A percentile compares a stretch with the other conserved stretches of the same genome.
These are phyloP conservation scores for Conops quadrifasciatus DNA, from an alignment of 2,888 invertebrate genomes.

Conservation along the genomic window DNA sequence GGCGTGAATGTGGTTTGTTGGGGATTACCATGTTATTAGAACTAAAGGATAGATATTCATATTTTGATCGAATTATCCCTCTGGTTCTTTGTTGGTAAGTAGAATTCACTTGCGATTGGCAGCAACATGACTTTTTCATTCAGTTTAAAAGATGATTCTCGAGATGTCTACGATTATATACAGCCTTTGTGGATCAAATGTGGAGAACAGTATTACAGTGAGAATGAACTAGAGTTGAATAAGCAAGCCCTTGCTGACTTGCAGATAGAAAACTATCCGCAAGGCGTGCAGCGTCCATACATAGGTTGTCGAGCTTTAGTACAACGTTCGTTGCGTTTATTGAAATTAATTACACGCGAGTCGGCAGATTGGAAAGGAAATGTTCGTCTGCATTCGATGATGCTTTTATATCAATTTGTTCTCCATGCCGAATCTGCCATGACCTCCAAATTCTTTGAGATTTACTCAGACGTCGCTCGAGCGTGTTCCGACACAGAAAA, in stretches of 20 bases:
- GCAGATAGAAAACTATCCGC: slow-evolving; percentile 78
- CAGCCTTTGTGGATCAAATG: slow-evolving; percentile 74
- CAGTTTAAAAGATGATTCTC: slow-evolving; percentile 82
- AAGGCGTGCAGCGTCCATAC: slow-evolving; percentile 77
- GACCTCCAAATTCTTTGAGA: slow-evolving; percentile 62
- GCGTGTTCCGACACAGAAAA: slow-evolving; percentile 58
- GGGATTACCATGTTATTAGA: slow-evolving; percentile 81
- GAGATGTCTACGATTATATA: slow-evolving; percentile 74
- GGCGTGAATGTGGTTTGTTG: slow-evolving; percentile 78
- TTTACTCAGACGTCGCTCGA: slow-evolving; percentile 58
- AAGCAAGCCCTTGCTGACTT: slow-evolving; percentile 81
- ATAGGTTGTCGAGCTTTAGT: slow-evolving; percentile 85
- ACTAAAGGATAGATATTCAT: slow-evolving; percentile 87
- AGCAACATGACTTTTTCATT: slow-evolving; percentile 40
- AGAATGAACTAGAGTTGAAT: slow-evolving; percentile 88
- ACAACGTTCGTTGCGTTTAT: slow-evolving; percentile 69
- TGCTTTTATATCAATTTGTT: slow-evolving; percentile 62
- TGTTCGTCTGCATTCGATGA: slow-evolving; percentile 62
- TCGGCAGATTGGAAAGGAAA: slow-evolving; percentile 64
- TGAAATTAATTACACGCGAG: slow-evolving; percentile 59
- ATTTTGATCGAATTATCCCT: slow-evolving; percentile 86
- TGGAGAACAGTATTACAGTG: slow-evolving; percentile 81
- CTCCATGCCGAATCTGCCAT: slow-evolving; percentile 62
- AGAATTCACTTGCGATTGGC: slow-evolving; percentile 18
- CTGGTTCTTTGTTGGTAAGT: slow-evolving; percentile 80